Evolutionary conservation across 2,113 vertebrate species (phyloP), one percentile per base, ranked within the genome.

Genomic region (Regulus satrapa): DNA sequence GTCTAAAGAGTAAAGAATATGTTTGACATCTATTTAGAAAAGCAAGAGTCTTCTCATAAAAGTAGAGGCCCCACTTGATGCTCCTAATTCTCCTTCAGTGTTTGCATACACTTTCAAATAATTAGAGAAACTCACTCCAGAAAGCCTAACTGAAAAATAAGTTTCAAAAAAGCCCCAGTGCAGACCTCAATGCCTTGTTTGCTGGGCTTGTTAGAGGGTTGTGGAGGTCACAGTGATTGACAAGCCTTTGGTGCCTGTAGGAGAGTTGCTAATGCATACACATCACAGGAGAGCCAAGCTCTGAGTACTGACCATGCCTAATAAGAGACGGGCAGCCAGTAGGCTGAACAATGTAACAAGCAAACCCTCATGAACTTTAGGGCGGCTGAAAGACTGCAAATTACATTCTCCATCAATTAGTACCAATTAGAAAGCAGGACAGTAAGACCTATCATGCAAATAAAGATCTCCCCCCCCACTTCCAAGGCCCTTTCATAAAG

Each of bases 51-150:
- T 97, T 92, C 88, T 97, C 97, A 97, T 98, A 98, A 97, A 98
- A 98, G 97, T 94, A 94, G 96, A 97, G 96, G 82, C 78, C 96
- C 95, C 91, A 98, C 97, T 98, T 95, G 97, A 98, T 97, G 96
- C 45, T 82, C 82, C 95, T 97, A 97, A 97, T 97, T 95, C 92
- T 96, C 94, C 91, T 97, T 97, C 97, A 96, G 75, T 98, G 97
- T 98, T 98, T 98, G 96, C 97, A 98, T 97, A 98, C 95, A 97
- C 94, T 98, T 96, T 85, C 46, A 78, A 93, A 95, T 97, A 98
- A 98, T 98, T 97, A 98, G 95, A 96, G 95, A 98, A 97, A 89
- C 88, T 92, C 85, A 92, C 68, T 98, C 88, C 9, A 95, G 88
- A 95, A 97, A 96, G 90, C 73, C 78, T 89, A 48, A 75, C 58